Conservation (phyloP, 1,140 invertebrate genomes). For the Pseudomyrmex sp. region DNA sequence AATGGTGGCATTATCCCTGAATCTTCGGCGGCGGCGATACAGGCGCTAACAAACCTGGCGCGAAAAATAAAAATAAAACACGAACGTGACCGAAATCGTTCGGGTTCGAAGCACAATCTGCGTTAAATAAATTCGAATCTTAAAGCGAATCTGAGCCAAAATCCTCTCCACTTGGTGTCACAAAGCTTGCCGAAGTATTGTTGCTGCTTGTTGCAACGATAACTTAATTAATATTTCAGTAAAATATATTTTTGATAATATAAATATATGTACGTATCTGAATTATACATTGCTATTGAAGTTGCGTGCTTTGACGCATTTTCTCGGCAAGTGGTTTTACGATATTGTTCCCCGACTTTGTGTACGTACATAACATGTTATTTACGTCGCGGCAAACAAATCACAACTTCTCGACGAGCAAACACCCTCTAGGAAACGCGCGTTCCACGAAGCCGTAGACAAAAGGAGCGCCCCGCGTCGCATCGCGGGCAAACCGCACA, state of each 20-base stretch:
- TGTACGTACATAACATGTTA: constrained; percentile 11
- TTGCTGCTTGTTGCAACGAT: too few relatives aligned
- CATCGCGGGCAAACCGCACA: constrained; percentile 51
- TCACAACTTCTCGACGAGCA: constrained; percentile 1
- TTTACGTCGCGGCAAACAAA: constrained; percentile 14
- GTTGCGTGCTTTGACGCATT: background rate
- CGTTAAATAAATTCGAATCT: too few relatives aligned
- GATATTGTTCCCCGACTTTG: background rate
- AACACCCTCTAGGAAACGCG: constrained; percentile 36
- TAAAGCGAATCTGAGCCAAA: too few relatives aligned
- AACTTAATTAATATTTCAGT: too few relatives aligned
- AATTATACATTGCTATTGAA: background rate
- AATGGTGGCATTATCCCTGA: constrained; percentile 68
- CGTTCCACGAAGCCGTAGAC: constrained; percentile 72
- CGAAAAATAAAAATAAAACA: constrained; percentile 48
- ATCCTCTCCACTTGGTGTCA: too few relatives aligned
- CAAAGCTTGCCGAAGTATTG: background rate
- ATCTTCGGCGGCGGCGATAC: constrained; percentile 55
- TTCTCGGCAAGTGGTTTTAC: background rate
- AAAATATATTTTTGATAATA: too few relatives aligned
- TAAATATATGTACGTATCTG: background rate
- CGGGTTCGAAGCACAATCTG: too few relatives aligned
- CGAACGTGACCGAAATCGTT: constrained; percentile 6
- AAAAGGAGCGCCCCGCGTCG: constrained; percentile 70
- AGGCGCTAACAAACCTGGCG: constrained; percentile 57